Percentiles rank a stretch among this genome's conserved stretches.
These are phyloP conservation scores for Microchirus variegatus DNA, from an alignment of 2,797 vertebrate genomes.

Conservation along the genomic window DNA sequence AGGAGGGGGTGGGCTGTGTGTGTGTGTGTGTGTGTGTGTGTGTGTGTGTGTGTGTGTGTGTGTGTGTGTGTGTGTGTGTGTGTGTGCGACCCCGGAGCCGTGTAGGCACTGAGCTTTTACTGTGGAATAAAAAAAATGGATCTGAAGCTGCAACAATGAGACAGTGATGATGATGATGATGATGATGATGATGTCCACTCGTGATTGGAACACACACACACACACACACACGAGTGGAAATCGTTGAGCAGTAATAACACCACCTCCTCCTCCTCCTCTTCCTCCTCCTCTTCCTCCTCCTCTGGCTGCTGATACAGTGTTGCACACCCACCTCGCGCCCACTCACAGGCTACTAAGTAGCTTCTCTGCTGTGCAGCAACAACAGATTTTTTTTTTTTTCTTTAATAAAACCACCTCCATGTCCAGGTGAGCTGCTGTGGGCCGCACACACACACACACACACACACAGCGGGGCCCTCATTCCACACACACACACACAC, in stretches of 20 bases:
- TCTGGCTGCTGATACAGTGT: slow-evolving; percentile 49
- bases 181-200: slow-evolving; percentile 4
- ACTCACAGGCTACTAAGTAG: slow-evolving; percentile 54
- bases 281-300: slow-evolving; percentile 12
- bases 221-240: slow-evolving; percentile 11
- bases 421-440: slow-evolving; percentile 57
- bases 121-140: slow-evolving; percentile 24
- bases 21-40: slow-evolving; percentile 1
- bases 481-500: not conserved
- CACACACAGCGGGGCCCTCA: slow-evolving; percentile 21
- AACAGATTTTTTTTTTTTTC: slow-evolving; percentile 50
- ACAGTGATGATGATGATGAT: not conserved
- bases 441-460: not conserved
- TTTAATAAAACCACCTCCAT: slow-evolving; percentile 32
- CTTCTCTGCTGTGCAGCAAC: slow-evolving; percentile 55
- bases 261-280: slow-evolving; percentile 4
- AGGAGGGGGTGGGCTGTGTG: slow-evolving; percentile 18
- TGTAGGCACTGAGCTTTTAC: not conserved
- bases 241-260: slow-evolving; percentile 38
- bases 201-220: not conserved
- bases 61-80: not conserved
- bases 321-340: slow-evolving; percentile 68
- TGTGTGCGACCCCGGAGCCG: slow-evolving; percentile 10
- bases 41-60: slow-evolving; percentile 1
- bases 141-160: slow-evolving; percentile 23